phyloP scores from a whole-genome alignment of 2,797 vertebrate species.

The Cyprinella venusta region DNA sequence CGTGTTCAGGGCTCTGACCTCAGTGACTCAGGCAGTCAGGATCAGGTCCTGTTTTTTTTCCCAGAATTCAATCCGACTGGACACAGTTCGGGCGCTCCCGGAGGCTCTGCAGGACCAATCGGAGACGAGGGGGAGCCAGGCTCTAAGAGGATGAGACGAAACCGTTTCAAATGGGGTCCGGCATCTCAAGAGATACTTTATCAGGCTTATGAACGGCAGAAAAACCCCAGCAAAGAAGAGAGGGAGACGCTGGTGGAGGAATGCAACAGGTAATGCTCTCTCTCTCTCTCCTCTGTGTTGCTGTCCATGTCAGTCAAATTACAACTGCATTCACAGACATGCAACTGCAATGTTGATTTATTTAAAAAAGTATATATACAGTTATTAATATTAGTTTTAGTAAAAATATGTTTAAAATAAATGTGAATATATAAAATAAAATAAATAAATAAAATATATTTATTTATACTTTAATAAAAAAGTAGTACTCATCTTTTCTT shows the following conservation, averaged over 20 bases:
- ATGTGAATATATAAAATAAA: too few relatives aligned
- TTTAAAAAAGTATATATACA: background rate
- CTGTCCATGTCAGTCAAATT: background rate
- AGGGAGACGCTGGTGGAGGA: slow-evolving; percentile 94
- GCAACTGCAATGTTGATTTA: background rate
- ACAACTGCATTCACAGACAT: background rate
- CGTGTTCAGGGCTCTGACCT: slow-evolving; percentile 89
- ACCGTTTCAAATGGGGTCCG: slow-evolving; percentile 99
- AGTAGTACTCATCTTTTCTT: too few relatives aligned
- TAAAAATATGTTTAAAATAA: too few relatives aligned
- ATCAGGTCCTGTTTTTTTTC: slow-evolving; percentile 98
- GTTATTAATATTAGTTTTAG: background rate
- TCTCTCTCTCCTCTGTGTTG: background rate
- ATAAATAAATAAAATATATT: too few relatives aligned
- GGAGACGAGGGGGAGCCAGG: slow-evolving; percentile 88
- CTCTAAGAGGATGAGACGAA: slow-evolving; percentile 97
- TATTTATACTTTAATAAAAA: too few relatives aligned
- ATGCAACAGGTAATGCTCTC: slow-evolving; percentile 89
- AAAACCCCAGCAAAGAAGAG: slow-evolving; percentile 99
- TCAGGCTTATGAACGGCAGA: slow-evolving; percentile 97
- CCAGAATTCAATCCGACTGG: slow-evolving; percentile 93
- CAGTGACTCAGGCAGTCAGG: slow-evolving; percentile 96
- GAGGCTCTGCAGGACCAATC: slow-evolving; percentile 54
- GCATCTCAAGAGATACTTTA: slow-evolving; percentile 99
- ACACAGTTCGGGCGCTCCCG: slow-evolving; percentile 78